Conservation (phyloP, 1,140 invertebrate species). For the Drosophila melanica region DNA sequence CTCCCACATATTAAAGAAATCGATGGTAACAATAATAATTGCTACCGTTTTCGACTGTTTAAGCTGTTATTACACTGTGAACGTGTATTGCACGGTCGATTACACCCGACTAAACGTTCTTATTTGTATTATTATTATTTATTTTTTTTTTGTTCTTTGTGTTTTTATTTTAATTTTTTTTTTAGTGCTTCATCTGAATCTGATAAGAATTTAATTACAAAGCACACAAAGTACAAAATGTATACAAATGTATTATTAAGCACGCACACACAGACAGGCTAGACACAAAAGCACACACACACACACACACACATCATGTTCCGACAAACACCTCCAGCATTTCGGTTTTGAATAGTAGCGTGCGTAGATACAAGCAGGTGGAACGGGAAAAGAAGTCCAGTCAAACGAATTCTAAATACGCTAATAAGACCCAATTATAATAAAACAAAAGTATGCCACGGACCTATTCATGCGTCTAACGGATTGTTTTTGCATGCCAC, state of each 20-base stretch:
- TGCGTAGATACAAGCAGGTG: neutral
- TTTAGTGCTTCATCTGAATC: constrained; percentile 60
- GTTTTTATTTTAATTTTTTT: constrained; percentile 32
- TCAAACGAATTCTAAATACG: neutral
- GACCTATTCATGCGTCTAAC: too few species aligned
- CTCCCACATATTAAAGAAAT: too few species aligned
- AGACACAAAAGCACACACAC: neutral
- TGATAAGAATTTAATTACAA: constrained; percentile 81
- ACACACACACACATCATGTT: too few species aligned
- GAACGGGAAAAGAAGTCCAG: neutral
- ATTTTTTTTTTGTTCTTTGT: neutral
- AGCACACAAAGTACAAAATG: constrained; percentile 69
- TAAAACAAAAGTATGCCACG: neutral
- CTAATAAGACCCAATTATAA: neutral
- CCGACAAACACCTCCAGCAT: constrained; percentile 3
- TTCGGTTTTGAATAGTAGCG: constrained; percentile 2
- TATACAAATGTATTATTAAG: constrained; percentile 75
- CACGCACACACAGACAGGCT: constrained; percentile 30
- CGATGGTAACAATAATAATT: too few species aligned
- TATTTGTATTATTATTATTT: neutral
- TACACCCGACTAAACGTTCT: neutral
- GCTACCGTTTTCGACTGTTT: too few species aligned
- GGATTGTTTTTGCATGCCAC: too few species aligned
- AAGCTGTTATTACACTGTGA: too few species aligned
- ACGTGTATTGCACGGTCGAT: too few species aligned